Conservation (phyloP, 2,888 invertebrate genomes). For the Athripsodes cinereus region DNA sequence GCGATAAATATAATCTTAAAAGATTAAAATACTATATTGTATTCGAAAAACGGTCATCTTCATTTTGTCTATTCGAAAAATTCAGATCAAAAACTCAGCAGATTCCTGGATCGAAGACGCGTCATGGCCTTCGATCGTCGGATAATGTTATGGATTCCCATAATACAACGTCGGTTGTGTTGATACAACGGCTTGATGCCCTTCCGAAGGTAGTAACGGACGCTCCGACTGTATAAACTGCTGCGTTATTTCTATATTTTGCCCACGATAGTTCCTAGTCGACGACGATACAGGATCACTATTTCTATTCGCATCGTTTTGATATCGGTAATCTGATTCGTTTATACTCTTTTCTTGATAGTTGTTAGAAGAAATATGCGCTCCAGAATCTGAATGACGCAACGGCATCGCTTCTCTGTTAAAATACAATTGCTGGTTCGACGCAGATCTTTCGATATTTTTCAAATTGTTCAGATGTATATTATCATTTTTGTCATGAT, state of each 20-base stretch:
- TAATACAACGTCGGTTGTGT: constrained; percentile 24
- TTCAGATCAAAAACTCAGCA: constrained; percentile 22
- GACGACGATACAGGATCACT: constrained; percentile 22
- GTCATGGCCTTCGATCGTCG: constrained; percentile 12
- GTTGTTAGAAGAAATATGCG: constrained; percentile 12
- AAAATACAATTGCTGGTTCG: constrained; percentile 22
- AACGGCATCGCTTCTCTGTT: constrained; percentile 19
- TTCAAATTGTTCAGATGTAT: constrained; percentile 19
- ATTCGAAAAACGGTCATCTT: no score
- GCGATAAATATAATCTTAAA: no score
- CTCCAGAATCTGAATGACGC: constrained; percentile 16
- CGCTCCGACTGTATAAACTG: constrained; percentile 24
- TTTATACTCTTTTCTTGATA: constrained; percentile 22
- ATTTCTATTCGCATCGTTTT: constrained; percentile 18
- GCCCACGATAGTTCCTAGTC: constrained; percentile 18
- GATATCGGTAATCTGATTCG: constrained; percentile 17
- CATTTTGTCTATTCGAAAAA: no score
- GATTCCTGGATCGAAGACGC: constrained; percentile 20
- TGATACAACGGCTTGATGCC: constrained; percentile 23
- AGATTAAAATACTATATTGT: no score
- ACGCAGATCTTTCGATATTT: constrained; percentile 19
- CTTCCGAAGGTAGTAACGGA: constrained; percentile 19
- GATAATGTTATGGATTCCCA: constrained; percentile 24
- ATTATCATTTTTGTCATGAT: constrained; percentile 22
- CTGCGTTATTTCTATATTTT: constrained; percentile 18